phyloP scores from a whole-genome alignment of 2,113 vertebrate genomes.

The Oxyruncus cristatus region DNA sequence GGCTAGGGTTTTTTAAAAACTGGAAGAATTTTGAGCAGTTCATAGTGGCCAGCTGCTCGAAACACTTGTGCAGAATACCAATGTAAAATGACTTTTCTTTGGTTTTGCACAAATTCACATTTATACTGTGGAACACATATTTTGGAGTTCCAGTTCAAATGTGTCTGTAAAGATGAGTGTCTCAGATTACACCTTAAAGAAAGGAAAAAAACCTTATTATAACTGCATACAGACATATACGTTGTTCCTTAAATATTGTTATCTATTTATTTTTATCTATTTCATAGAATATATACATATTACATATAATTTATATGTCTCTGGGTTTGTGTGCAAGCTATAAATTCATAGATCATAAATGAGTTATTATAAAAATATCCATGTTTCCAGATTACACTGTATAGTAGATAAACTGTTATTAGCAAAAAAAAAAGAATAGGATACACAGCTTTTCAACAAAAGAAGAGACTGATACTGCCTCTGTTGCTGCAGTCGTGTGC shows the following conservation, averaged over 20 bases:
- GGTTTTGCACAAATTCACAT: neutral
- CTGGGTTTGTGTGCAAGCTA: slow-evolving; percentile 20
- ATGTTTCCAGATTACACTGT: slow-evolving; percentile 70
- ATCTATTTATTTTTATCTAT: slow-evolving; percentile 21
- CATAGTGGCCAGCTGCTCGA: neutral
- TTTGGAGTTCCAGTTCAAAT: neutral
- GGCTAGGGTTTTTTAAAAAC: neutral
- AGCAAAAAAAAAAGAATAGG: slow-evolving; percentile 65
- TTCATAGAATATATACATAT: slow-evolving; percentile 21
- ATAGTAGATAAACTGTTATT: slow-evolving; percentile 71
- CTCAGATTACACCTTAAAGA: neutral
- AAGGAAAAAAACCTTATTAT: neutral
- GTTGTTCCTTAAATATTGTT: neutral
- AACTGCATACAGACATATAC: neutral
- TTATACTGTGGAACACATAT: neutral
- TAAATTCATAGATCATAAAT: slow-evolving; percentile 65
- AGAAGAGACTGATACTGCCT: slow-evolving; percentile 65
- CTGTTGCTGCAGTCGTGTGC: slow-evolving; percentile 36
- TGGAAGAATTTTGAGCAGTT: neutral
- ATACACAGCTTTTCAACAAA: slow-evolving; percentile 67
- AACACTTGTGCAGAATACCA: neutral
- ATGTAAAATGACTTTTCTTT: neutral
- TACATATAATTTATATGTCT: slow-evolving; percentile 32
- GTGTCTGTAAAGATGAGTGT: neutral
- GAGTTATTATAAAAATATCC: slow-evolving; percentile 70